Evolutionary conservation across 2,113 vertebrate species (phyloP).

Genomic region (Cheirogaleus medius): DNA sequence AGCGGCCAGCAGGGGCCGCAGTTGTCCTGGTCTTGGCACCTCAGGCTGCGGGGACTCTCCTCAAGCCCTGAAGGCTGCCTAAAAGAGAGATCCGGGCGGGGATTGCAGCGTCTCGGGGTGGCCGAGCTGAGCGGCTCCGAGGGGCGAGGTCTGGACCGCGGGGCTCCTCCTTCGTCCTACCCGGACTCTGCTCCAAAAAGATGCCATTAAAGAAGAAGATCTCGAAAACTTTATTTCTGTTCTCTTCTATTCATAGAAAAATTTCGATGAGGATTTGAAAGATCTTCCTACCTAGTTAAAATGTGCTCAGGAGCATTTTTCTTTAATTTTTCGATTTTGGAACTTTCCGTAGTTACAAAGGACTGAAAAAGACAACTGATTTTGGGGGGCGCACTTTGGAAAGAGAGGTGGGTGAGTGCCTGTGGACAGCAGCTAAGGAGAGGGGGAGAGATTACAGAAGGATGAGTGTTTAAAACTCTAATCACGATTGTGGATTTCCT

Average conservation of each 20-base stretch:
- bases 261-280: background rate
- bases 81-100: background rate
- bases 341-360: background rate
- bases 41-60: background rate
- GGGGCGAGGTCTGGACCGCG: rapidly evolving
- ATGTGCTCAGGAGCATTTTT: background rate
- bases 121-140: background rate
- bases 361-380: background rate
- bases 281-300: background rate
- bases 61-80: background rate
- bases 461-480: background rate
- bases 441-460: background rate
- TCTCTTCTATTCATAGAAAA: background rate
- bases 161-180: background rate
- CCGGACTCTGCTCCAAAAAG: background rate
- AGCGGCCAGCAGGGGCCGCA: background rate
- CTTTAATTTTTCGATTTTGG: background rate
- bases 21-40: background rate
- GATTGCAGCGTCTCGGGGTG: background rate
- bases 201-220: background rate
- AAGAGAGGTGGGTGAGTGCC: background rate
- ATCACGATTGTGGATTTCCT: background rate
- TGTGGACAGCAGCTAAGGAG: background rate
- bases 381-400: background rate
- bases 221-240: background rate